Conservation (phyloP, 1,140 invertebrate genomes). For the Ganaspis sp. region DNA sequence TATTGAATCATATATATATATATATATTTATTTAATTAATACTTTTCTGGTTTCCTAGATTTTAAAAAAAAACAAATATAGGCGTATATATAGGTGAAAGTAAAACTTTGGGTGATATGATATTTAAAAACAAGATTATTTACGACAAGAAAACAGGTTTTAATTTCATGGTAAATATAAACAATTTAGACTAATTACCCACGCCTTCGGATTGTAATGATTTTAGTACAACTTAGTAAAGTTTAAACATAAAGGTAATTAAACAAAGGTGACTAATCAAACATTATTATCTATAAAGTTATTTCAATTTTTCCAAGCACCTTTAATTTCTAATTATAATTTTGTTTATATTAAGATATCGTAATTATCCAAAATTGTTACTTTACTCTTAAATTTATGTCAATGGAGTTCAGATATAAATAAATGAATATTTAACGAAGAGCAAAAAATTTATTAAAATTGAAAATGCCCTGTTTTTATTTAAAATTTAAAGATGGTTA, state of each 20-base stretch:
- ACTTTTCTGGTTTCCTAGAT: background rate
- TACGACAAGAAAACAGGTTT: background rate
- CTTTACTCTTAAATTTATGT: too few relatives aligned
- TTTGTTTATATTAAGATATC: too few relatives aligned
- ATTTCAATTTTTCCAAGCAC: too few relatives aligned
- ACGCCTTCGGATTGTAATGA: background rate
- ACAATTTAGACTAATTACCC: conserved; percentile 2
- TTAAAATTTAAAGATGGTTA: too few relatives aligned
- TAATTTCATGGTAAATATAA: background rate
- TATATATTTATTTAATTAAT: background rate
- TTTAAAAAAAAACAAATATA: background rate
- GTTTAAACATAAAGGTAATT: background rate
- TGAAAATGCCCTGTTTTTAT: too few relatives aligned
- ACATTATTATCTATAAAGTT: background rate
- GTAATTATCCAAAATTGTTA: too few relatives aligned
- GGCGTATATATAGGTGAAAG: background rate
- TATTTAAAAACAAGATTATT: conserved; percentile 15
- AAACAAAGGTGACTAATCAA: background rate
- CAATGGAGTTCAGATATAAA: too few relatives aligned
- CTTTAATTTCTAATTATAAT: too few relatives aligned
- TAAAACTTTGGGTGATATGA: background rate
- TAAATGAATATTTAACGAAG: too few relatives aligned
- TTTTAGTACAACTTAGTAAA: background rate
- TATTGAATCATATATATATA: conserved; percentile 5
- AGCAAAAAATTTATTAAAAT: too few relatives aligned